Evolutionary conservation across 2,113 vertebrate species (phyloP), one percentile per base, ranked within the genome.

Genomic region (Pygoscelis antarcticus): DNA sequence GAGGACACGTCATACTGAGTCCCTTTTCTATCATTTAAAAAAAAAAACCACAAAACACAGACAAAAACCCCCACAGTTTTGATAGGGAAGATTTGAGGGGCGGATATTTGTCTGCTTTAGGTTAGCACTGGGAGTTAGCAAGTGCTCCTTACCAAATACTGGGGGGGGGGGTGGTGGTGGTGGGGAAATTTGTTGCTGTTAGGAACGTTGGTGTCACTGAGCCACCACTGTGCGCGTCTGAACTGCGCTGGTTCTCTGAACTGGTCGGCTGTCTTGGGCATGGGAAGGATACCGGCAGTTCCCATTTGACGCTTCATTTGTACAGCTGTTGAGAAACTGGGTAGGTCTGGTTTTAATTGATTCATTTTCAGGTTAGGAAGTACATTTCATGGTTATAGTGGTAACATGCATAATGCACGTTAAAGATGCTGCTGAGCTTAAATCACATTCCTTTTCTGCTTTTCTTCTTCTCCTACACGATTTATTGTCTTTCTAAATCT

Each of bases 161-260:
- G 34, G 14, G 20, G 34, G 21, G 42, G 6, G 40, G 40, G 3
- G 5, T n/a, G 36, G 36, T 7, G 36, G 36, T 36, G 25, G 8
- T 16, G 20, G n/a, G 19, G 9, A 22, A 38, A 27, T 18, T 52
- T 57, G 22, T 70, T 62, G n/a, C 49, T 74, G 8, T 65, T 70
- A 4, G 51, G 38, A 30, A 20, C 1, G 1, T 47, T 47, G 5
- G 0, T 29, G 5, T 20, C 32, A 7, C 32, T 30, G 55, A 66
- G 60, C 46, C 23, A 26, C 13, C 9, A 5, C 29, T 25, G 13
- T 30, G 34, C 2, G 0, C 30, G 32, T 68, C 70, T 9, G 3
- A 38, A 0, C 29, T 65, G 13, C 19, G 1, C 46, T 36, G 17
- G 27, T 76, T 61, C 46, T 89, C 44, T 78, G 61, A n/a, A 7